Evolutionary conservation across 2,888 invertebrate species (phyloP).

Genomic region (Lordiphosa andalusiaca): DNA sequence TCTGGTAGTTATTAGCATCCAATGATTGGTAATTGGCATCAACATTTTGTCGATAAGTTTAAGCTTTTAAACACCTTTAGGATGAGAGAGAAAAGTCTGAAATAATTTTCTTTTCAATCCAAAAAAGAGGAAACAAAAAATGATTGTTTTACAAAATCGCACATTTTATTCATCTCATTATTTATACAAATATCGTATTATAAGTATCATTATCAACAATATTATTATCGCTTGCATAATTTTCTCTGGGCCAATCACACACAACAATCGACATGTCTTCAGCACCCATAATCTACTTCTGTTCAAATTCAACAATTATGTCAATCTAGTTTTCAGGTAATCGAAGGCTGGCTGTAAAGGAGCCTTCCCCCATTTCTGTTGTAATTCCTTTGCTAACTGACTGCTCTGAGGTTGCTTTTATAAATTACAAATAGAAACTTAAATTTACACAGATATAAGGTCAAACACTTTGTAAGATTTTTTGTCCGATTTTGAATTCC

Average conservation of each 20-base stretch:
- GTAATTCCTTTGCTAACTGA: constrained; percentile 26
- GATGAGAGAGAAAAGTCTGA: too few species aligned
- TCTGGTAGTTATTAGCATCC: too few species aligned
- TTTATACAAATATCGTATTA: constrained; percentile 49
- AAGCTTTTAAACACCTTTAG: too few species aligned
- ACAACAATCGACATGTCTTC: constrained; percentile 1
- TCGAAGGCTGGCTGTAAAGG: constrained; percentile 62
- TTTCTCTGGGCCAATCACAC: constrained; percentile 28
- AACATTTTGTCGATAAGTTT: too few species aligned
- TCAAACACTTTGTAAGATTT: constrained; percentile 11
- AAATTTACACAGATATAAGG: constrained; percentile 7
- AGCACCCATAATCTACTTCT: constrained; percentile 30
- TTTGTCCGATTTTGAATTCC: constrained; percentile 22
- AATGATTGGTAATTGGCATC: too few species aligned
- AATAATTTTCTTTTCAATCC: too few species aligned
- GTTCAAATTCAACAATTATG: constrained; percentile 18
- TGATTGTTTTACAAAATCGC: constrained; percentile 55
- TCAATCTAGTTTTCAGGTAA: constrained; percentile 17
- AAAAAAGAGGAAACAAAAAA: too few species aligned
- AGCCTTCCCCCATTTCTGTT: constrained; percentile 36
- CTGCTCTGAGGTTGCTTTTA: constrained; percentile 32
- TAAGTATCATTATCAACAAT: constrained; percentile 58
- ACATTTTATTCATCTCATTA: constrained; percentile 53
- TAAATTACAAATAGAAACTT: constrained; percentile 42
- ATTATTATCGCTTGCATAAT: constrained; percentile 29